Percentiles rank a stretch among this genome's conserved stretches.
Conservation (phyloP, 2,113 vertebrate genomes). For the Euleptes europaea region DNA sequence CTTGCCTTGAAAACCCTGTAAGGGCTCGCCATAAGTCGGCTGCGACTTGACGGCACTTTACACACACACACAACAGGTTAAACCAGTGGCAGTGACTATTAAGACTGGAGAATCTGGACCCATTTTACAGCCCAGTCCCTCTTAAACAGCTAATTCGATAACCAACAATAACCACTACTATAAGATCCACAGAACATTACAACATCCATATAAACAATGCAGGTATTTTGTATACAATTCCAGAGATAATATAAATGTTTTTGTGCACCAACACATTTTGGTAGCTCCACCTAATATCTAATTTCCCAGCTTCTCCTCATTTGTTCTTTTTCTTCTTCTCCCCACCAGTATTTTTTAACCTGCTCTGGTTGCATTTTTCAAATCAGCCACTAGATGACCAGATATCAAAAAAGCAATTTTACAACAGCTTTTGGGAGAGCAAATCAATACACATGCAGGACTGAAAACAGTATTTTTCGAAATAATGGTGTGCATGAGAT, state of each 20-base stretch:
- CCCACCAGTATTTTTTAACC: not conserved
- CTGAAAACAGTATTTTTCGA: conserved; percentile 23
- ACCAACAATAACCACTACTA: not conserved
- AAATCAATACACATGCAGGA: conserved; percentile 1
- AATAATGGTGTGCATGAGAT: not conserved
- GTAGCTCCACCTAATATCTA: not conserved
- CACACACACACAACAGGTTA: not conserved
- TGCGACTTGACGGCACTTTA: too few relatives aligned
- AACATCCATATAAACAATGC: not conserved
- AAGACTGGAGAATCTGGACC: not conserved
- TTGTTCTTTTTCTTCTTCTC: not conserved
- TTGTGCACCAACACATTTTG: not conserved
- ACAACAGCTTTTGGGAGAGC: not conserved
- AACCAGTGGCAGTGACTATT: not conserved
- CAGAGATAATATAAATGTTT: not conserved
- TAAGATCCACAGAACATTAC: not conserved
- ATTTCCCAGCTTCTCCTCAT: conserved; percentile 5
- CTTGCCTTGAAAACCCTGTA: too few relatives aligned
- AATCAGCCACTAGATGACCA: conserved; percentile 46
- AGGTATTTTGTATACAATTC: not conserved
- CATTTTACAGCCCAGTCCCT: not conserved
- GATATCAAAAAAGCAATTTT: conserved; percentile 33
- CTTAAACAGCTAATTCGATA: not conserved
- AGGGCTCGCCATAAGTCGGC: too few relatives aligned
- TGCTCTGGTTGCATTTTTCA: conserved; percentile 48